Conservation (phyloP, 37 sponge, comb jelly and placozoan genomes). For the Cliona cf. orientalis region DNA sequence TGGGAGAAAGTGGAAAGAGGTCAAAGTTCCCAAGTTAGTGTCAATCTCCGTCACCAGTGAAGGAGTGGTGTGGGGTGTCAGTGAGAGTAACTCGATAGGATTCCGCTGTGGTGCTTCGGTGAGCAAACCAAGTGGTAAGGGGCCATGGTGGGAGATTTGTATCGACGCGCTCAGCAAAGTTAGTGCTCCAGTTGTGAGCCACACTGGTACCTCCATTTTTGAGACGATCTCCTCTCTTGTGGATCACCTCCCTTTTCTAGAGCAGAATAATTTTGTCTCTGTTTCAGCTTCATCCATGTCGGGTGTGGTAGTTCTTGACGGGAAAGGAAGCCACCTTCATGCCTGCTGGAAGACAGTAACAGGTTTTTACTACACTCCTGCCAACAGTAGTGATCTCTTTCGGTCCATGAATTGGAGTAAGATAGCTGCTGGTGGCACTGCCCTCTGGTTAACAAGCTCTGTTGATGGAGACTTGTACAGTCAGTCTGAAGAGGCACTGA, state of each 20-base stretch:
- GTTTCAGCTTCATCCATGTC: slow-evolving; percentile 40
- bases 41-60: slow-evolving; percentile 38
- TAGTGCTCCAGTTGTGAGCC: slow-evolving; percentile 22
- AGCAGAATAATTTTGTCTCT: slow-evolving; percentile 1
- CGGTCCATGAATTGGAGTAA: slow-evolving; percentile 54
- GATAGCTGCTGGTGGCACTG: slow-evolving; percentile 35
- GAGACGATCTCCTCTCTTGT: slow-evolving; percentile 31
- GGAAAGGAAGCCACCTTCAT: slow-evolving; percentile 50
- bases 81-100: slow-evolving; percentile 48
- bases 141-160: slow-evolving; percentile 79
- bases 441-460: slow-evolving; percentile 64
- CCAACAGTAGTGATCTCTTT: slow-evolving; percentile 47
- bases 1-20: slow-evolving; percentile 54
- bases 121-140: slow-evolving; percentile 48
- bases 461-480: slow-evolving; percentile 72
- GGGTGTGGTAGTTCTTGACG: slow-evolving; percentile 57
- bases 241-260: slow-evolving; percentile 1
- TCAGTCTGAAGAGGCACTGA: slow-evolving; percentile 13
- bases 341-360: slow-evolving; percentile 57
- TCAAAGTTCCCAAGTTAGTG: slow-evolving; percentile 34
- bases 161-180: slow-evolving; percentile 20
- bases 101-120: slow-evolving; percentile 60
- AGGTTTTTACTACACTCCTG: slow-evolving; percentile 61
- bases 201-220: slow-evolving; percentile 20
- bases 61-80: slow-evolving; percentile 72